A percentile compares a stretch with the other conserved stretches of the same genome.
Evolutionary conservation across 2,888 invertebrate genomes (phyloP).

Genomic region (Odontocolon sp.): DNA sequence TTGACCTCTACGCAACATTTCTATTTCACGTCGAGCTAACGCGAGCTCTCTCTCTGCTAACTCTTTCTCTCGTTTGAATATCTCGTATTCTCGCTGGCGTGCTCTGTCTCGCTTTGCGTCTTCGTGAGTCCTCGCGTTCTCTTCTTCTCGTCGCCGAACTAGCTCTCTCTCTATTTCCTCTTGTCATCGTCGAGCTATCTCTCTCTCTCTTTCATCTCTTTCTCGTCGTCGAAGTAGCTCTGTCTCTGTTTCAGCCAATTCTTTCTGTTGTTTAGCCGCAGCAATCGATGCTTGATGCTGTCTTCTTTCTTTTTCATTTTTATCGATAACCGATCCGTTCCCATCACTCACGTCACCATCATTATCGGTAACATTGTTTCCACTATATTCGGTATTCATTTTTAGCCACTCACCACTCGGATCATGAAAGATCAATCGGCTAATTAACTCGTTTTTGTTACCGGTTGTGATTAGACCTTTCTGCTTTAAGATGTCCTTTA

Average conservation of each 20-base stretch:
- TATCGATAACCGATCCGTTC: no score
- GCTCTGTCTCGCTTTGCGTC: no score
- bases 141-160: no score
- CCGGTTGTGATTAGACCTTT: constrained; percentile 13
- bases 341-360: no score
- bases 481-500: not conserved
- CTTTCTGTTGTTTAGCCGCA: not conserved
- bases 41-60: constrained; percentile 11
- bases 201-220: no score
- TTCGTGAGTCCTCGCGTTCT: no score
- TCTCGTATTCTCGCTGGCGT: not conserved
- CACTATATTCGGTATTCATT: not conserved
- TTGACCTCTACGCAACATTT: not conserved
- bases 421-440: not conserved
- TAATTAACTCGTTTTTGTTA: not conserved
- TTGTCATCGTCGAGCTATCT: no score
- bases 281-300: not conserved
- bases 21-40: constrained; percentile 5
- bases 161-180: no score
- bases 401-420: not conserved
- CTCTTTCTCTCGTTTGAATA: not conserved
- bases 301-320: not conserved
- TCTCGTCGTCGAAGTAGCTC: no score
- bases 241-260: no score
- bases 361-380: no score